Conservation (phyloP, 2,888 invertebrate species). For the Synergus gifuensis region DNA sequence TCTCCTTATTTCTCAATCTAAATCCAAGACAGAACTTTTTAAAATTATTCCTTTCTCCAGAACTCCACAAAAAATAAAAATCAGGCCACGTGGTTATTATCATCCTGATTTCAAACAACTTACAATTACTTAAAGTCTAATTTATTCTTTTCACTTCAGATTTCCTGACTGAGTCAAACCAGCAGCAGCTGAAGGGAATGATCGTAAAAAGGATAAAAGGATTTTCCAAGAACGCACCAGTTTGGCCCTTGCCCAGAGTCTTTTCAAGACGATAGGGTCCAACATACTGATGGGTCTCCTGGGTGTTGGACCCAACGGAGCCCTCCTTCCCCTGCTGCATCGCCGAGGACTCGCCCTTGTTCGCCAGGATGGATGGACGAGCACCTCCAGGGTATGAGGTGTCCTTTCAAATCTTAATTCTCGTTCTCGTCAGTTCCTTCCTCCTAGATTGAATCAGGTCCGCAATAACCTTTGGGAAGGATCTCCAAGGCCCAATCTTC, state of each 20-base stretch:
- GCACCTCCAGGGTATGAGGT: constrained; percentile 4
- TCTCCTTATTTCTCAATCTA: too few species aligned
- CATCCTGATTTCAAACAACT: not conserved
- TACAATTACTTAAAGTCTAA: not conserved
- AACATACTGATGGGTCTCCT: constrained; percentile 94
- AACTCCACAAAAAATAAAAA: not conserved
- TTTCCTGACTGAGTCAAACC: not conserved
- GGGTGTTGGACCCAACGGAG: constrained; percentile 74
- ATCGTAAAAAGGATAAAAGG: not conserved
- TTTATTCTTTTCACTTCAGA: not conserved
- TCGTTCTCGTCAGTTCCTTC: constrained; percentile 30
- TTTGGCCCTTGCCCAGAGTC: constrained; percentile 99
- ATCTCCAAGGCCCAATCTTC: constrained; percentile 32
- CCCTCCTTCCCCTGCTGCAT: constrained; percentile 75
- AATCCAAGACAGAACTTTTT: too few species aligned
- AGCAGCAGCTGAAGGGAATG: not conserved
- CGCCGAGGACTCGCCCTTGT: constrained; percentile 66
- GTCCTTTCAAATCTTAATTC: constrained; percentile 42
- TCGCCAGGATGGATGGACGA: constrained; percentile 67
- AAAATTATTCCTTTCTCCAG: too few species aligned
- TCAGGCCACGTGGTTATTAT: constrained; percentile 1
- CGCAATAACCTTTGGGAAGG: constrained; percentile 24
- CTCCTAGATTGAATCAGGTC: constrained; percentile 34
- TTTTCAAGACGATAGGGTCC: constrained; percentile 99
- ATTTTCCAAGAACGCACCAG: constrained; percentile 84